phyloP scores from a whole-genome alignment of 2,888 invertebrate genomes.

The Fabriciana adippe region DNA sequence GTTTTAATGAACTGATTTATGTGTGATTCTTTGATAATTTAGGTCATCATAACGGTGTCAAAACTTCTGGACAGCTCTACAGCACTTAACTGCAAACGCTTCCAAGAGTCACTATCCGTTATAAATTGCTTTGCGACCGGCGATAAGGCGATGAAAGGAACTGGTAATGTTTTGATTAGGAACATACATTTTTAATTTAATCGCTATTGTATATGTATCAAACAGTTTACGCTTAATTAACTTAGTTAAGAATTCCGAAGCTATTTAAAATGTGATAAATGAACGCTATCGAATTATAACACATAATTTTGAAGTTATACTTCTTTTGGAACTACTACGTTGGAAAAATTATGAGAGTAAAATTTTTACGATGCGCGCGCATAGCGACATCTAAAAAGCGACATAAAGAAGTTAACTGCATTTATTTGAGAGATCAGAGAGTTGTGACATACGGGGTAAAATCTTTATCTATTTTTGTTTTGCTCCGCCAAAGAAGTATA shows the following conservation, averaged over 20 bases:
- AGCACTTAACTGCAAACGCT: slow-evolving; percentile 95
- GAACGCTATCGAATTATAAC: too few relatives aligned
- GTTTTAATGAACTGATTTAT: not conserved
- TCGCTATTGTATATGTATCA: not conserved
- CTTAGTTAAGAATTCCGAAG: not conserved
- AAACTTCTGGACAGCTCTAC: slow-evolving; percentile 95
- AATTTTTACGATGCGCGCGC: too few relatives aligned
- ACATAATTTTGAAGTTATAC: too few relatives aligned
- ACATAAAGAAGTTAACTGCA: too few relatives aligned
- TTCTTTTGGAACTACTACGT: too few relatives aligned
- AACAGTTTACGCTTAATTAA: too few relatives aligned
- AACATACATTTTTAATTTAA: not conserved
- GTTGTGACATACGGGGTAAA: too few relatives aligned
- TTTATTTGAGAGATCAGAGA: too few relatives aligned
- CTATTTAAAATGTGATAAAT: not conserved
- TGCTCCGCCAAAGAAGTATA: too few relatives aligned
- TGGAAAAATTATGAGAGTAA: too few relatives aligned
- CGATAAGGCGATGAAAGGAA: slow-evolving; percentile 97
- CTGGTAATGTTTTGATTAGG: slow-evolving; percentile 75
- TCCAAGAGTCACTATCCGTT: slow-evolving; percentile 95
- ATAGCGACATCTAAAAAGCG: too few relatives aligned
- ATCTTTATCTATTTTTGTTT: too few relatives aligned
- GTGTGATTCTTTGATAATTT: not conserved
- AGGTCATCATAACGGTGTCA: slow-evolving; percentile 97
- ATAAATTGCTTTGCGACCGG: slow-evolving; percentile 96